Evolutionary conservation across 1,140 invertebrate genomes (phyloP), one percentile per base, ranked within the genome.

Genomic region (Manduca sexta): DNA sequence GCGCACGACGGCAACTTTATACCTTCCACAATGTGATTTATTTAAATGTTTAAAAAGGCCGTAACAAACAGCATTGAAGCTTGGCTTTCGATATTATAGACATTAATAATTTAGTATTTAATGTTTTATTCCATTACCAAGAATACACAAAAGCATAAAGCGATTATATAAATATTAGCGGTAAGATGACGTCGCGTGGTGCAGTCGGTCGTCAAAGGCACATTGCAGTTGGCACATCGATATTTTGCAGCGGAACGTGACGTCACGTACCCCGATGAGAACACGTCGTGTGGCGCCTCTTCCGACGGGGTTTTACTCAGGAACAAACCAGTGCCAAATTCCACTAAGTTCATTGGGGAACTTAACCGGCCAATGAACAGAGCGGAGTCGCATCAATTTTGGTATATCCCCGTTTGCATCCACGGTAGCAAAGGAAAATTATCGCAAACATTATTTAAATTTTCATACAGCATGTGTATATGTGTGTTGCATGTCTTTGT

Each of bases 311-410:
- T 94, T 90, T 94, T 95, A 89, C 90, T 93, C 74, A 90, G 86
- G 89, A 94, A 94, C 73, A 94, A 89, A 85, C 93, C 93, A 67
- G 93, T 93, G 83, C 93, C 93, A 87, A 95, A 92, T 89, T 95
- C 93, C 80, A 94, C 93, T 90, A 95, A 89, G 89, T 94, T 94
- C 88, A 95, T 95, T 71, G 94, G 93, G 66, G 94, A 95, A 87
- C 94, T 95, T 55, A 43, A 43, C 41, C n/a, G 44, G 26, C 52
- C 65, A 75, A 70, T 68, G 64, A 74, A 74, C 60, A 56, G 45
- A 69, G 73, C 47, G 60, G 63, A 61, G 58, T 61, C 31, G 49
- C 31, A 42, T 37, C 41, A 53, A 56, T 56, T 34, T 64, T 52
- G 51, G 60, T 65, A 60, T 50, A 59, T 73, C 56, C 72, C 71